A percentile compares a stretch with the other conserved stretches of the same genome.
These are phyloP conservation scores for Rhineura floridana DNA, from an alignment of 2,113 vertebrate species.

Conservation along the genomic window DNA sequence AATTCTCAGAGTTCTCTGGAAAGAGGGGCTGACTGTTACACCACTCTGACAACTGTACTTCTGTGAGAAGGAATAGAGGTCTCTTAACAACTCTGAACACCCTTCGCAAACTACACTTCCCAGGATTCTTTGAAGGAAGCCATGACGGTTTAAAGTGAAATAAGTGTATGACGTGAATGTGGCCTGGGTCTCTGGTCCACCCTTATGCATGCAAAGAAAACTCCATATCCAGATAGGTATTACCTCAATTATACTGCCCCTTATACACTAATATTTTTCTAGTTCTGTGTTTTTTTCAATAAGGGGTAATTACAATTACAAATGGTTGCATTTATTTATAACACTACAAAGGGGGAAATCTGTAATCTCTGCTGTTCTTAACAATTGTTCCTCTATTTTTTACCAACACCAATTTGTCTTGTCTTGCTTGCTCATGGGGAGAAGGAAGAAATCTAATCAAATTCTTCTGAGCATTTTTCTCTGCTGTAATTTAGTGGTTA, in stretches of 20 bases:
- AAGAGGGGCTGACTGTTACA: too few species aligned
- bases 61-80: too few species aligned
- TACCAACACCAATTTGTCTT: constrained; percentile 53
- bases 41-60: too few species aligned
- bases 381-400: constrained; percentile 48
- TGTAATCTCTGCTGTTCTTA: constrained; percentile 39
- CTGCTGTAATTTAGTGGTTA: constrained; percentile 71
- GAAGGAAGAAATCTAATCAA: constrained; percentile 65
- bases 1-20: too few species aligned
- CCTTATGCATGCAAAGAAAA: not conserved
- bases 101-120: too few species aligned
- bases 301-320: constrained; percentile 44
- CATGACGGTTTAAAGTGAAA: too few species aligned
- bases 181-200: too few species aligned
- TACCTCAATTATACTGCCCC: constrained; percentile 19
- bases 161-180: too few species aligned
- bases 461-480: constrained; percentile 71
- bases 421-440: constrained; percentile 42
- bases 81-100: too few species aligned
- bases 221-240: constrained; percentile 4
- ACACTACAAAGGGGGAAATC: constrained; percentile 37
- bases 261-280: constrained; percentile 3
- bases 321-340: constrained; percentile 52
- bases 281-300: constrained; percentile 24
- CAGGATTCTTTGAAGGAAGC: too few species aligned